Evolutionary conservation across 2,797 vertebrate genomes (phyloP).

Genomic region (Anniella stebbinsi): DNA sequence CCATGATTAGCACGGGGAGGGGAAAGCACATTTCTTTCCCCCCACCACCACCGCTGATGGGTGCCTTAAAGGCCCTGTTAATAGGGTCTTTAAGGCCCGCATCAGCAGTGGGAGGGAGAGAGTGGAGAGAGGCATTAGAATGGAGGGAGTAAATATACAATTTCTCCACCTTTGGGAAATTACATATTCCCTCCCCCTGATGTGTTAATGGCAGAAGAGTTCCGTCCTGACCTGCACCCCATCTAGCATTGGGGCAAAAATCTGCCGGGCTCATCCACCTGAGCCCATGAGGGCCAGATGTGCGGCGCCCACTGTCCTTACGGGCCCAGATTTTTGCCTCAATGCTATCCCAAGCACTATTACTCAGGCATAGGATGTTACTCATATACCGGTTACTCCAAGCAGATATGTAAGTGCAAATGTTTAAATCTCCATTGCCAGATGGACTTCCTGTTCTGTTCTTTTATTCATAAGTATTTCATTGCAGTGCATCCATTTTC

Average conservation of each 20-base stretch:
- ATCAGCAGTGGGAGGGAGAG: too few species aligned
- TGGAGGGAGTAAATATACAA: too few species aligned
- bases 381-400: neutral
- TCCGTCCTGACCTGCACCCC: too few species aligned
- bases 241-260: too few species aligned
- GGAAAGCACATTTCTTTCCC: too few species aligned
- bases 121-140: too few species aligned
- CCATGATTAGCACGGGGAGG: too few species aligned
- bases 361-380: neutral
- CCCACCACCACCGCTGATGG: too few species aligned
- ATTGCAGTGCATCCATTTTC: slow-evolving; percentile 7
- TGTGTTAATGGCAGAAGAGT: neutral
- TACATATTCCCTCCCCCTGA: too few species aligned
- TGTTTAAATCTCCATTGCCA: neutral
- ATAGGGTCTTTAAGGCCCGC: too few species aligned
- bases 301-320: neutral
- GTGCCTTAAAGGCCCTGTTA: too few species aligned
- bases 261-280: neutral
- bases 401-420: neutral
- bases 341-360: neutral
- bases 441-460: neutral
- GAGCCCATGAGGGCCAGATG: neutral
- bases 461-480: slow-evolving; percentile 19
- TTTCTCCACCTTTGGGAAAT: too few species aligned
- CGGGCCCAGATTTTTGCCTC: neutral